phyloP scores from a whole-genome alignment of 2,797 vertebrate species.

The Bovichtus diacanthus region DNA sequence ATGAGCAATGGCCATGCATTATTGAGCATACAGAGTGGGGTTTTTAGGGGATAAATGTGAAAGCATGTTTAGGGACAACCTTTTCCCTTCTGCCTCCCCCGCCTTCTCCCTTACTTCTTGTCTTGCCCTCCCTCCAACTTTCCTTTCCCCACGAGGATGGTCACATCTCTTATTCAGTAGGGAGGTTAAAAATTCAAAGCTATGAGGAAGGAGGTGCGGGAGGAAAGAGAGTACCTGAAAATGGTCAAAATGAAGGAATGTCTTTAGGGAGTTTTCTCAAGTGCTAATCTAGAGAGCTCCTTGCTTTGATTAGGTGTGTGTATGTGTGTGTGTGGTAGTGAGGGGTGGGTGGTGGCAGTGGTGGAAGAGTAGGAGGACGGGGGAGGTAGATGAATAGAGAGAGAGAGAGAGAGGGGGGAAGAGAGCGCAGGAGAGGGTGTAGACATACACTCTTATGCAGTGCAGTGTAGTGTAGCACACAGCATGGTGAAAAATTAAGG shows the following conservation, averaged over 20 bases:
- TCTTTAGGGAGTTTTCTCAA: conserved; percentile 83
- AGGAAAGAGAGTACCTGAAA: conserved; percentile 78
- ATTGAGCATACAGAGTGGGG: conserved; percentile 82
- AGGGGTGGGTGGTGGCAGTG: conserved; percentile 45
- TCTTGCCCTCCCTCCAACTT: conserved; percentile 69
- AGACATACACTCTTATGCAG: conserved; percentile 69
- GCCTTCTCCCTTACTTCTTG: conserved; percentile 64
- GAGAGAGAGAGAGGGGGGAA: conserved; percentile 14
- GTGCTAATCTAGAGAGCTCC: conserved; percentile 81
- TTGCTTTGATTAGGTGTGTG: conserved; percentile 79
- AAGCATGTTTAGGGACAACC: conserved; percentile 82
- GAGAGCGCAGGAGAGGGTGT: conserved; percentile 50
- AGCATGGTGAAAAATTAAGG: conserved; percentile 82
- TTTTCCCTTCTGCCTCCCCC: conserved; percentile 65
- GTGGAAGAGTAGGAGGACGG: conserved; percentile 49
- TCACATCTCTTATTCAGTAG: conserved; percentile 86
- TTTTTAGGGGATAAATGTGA: conserved; percentile 86
- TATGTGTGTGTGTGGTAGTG: conserved; percentile 16
- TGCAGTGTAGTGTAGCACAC: conserved; percentile 64
- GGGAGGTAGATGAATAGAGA: conserved; percentile 60
- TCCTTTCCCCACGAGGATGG: conserved; percentile 67
- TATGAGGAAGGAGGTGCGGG: conserved; percentile 50
- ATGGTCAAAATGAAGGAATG: conserved; percentile 85
- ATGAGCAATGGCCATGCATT: conserved; percentile 80
- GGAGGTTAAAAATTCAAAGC: conserved; percentile 88